These are phyloP conservation scores for Acanthochromis polyacanthus DNA, from an alignment of 2,113 vertebrate species.

Conservation along the genomic window DNA sequence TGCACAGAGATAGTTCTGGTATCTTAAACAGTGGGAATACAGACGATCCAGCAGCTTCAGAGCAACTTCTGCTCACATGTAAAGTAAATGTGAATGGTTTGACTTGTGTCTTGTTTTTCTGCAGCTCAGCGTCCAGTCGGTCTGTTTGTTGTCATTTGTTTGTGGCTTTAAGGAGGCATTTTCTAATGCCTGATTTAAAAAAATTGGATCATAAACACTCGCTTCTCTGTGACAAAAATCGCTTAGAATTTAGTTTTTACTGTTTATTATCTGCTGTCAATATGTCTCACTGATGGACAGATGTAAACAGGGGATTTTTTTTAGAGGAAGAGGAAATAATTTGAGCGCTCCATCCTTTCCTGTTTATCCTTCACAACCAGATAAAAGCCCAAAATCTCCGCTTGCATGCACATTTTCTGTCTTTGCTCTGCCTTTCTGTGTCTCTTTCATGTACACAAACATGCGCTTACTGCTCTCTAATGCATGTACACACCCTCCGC, in stretches of 20 bases:
- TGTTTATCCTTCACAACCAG: conserved; percentile 71
- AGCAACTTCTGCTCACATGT: background rate
- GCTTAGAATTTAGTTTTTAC: background rate
- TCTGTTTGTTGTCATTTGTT: background rate
- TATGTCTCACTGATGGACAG: conserved; percentile 32
- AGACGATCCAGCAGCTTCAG: background rate
- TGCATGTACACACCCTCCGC: conserved; percentile 24
- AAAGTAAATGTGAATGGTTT: background rate
- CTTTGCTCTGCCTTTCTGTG: conserved; percentile 24
- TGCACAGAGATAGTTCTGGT: conserved; percentile 3
- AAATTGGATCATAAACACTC: no score
- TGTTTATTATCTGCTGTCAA: background rate
- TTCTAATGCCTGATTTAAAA: background rate
- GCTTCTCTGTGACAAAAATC: background rate
- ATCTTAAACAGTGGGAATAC: background rate
- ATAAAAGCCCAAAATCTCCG: conserved; percentile 56
- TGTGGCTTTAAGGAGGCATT: background rate
- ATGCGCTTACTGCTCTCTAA: conserved; percentile 1
- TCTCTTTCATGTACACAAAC: conserved; percentile 42
- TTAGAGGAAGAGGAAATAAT: conserved; percentile 73
- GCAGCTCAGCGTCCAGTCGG: background rate
- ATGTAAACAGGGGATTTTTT: conserved; percentile 25
- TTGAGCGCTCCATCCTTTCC: conserved; percentile 77
- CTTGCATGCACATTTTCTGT: conserved; percentile 26
- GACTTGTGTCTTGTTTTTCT: background rate